These are phyloP conservation scores for Budorcas taxicolor DNA, from an alignment of 2,113 vertebrate genomes.

Conservation along the genomic window DNA sequence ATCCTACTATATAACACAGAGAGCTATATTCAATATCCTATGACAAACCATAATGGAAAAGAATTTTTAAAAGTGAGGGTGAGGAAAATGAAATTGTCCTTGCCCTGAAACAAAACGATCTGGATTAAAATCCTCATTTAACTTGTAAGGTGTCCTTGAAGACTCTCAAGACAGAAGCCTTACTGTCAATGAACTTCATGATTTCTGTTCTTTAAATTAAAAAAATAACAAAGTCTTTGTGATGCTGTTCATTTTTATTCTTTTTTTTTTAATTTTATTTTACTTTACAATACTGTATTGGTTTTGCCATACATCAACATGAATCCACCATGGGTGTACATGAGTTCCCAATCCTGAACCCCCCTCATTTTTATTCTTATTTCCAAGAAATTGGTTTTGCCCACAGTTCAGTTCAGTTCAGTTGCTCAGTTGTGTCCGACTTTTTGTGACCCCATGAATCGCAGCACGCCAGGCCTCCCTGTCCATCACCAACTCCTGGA, in stretches of 20 bases:
- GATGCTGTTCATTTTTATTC: not conserved
- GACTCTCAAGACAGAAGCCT: not conserved
- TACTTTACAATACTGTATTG: too few species aligned
- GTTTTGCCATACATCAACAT: too few species aligned
- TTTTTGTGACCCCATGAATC: too few species aligned
- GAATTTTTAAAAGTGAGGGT: not conserved
- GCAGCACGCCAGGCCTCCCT: too few species aligned
- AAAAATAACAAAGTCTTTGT: not conserved
- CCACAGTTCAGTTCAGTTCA: not conserved
- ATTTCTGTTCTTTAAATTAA: not conserved
- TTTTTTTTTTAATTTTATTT: too few species aligned
- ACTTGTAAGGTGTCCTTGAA: not conserved
- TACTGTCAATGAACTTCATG: not conserved
- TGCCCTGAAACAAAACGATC: not conserved
- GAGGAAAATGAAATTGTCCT: not conserved
- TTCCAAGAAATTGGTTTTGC: not conserved
- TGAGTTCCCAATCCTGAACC: too few species aligned
- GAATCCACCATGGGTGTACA: too few species aligned
- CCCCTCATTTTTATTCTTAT: not conserved
- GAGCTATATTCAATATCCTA: not conserved
- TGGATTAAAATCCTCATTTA: not conserved
- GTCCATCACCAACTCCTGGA: too few species aligned
- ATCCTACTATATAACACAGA: not conserved
- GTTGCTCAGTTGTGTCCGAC: too few species aligned
- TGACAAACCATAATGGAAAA: not conserved